A percentile compares a stretch with the other conserved stretches of the same genome.
Evolutionary conservation across 2,888 invertebrate species (phyloP).

Genomic region (Athetis lepigone): DNA sequence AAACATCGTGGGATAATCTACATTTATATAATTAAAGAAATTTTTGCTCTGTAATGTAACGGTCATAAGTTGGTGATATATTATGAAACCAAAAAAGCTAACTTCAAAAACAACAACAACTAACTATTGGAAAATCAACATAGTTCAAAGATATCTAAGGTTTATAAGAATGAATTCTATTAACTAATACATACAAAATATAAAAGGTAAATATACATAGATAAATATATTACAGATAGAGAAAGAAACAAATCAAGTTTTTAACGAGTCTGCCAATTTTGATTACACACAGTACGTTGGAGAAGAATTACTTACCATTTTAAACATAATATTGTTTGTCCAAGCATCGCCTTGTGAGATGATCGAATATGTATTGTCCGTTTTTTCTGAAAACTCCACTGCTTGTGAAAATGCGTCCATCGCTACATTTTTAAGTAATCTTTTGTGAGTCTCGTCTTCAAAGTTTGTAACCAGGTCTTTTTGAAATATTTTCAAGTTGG

Average conservation of each 20-base stretch:
- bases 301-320: conserved; percentile 58
- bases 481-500: conserved; percentile 45
- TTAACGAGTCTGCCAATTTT: not conserved
- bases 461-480: conserved; percentile 50
- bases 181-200: too few species aligned
- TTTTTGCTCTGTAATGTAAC: too few species aligned
- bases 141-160: too few species aligned
- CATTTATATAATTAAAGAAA: too few species aligned
- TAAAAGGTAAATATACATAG: too few species aligned
- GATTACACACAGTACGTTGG: not conserved
- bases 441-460: conserved; percentile 60
- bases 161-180: too few species aligned
- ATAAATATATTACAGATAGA: too few species aligned
- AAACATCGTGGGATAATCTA: too few species aligned
- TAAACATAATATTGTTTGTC: conserved; percentile 75
- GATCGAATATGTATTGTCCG: conserved; percentile 62
- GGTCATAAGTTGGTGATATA: too few species aligned
- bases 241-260: not conserved
- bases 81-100: too few species aligned
- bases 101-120: too few species aligned
- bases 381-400: conserved; percentile 37
- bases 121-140: too few species aligned
- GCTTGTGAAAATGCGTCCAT: conserved; percentile 12
- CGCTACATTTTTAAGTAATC: conserved; percentile 42
- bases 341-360: conserved; percentile 75